Evolutionary conservation across 2,113 vertebrate genomes (phyloP).

Genomic region (Cairina moschata): DNA sequence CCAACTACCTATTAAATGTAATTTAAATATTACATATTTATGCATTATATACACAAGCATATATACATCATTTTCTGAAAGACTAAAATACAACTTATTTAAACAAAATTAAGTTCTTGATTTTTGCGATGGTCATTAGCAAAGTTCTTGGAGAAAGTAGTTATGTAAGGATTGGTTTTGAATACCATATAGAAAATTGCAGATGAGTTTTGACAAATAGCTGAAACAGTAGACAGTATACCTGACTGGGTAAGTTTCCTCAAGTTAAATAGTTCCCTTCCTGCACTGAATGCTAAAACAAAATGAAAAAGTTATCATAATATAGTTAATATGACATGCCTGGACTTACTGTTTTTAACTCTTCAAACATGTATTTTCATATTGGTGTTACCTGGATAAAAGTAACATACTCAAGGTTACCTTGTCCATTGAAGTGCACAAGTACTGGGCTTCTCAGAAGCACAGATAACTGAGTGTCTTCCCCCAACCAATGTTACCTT

Average conservation of each 20-base stretch:
- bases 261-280: background rate
- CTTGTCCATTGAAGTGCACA: background rate
- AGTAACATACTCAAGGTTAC: background rate
- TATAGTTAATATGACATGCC: background rate
- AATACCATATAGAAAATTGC: background rate
- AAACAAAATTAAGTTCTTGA: rapidly evolving
- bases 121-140: background rate
- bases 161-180: background rate
- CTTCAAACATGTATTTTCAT: background rate
- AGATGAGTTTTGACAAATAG: background rate
- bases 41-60: background rate
- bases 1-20: background rate
- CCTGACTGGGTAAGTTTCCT: background rate
- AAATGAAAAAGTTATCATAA: background rate
- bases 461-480: background rate
- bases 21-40: background rate
- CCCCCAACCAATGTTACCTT: background rate
- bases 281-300: background rate
- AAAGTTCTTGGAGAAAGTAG: background rate
- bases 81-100: background rate
- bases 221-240: background rate
- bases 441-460: background rate
- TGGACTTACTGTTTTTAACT: background rate
- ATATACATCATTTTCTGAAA: background rate
- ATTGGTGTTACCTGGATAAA: background rate